A percentile compares a stretch with the other conserved stretches of the same genome.
Conservation (phyloP, 2,797 vertebrate species). For the Cyprinella venusta region DNA sequence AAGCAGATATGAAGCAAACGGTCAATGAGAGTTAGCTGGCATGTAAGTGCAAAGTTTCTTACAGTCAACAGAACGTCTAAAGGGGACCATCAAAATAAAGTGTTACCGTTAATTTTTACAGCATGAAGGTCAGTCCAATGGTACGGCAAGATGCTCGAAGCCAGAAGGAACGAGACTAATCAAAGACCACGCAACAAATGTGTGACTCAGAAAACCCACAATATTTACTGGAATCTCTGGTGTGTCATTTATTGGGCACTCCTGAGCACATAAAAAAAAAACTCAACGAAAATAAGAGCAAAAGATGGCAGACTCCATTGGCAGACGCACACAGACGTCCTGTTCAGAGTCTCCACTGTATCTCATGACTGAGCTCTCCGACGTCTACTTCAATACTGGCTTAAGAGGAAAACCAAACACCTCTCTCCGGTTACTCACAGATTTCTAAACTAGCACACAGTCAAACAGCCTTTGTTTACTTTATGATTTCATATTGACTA, state of each 20-base stretch:
- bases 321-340: slow-evolving; percentile 2
- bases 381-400: slow-evolving; percentile 8
- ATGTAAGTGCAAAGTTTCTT: background rate
- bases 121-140: background rate
- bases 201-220: slow-evolving; percentile 53
- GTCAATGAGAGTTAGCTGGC: background rate
- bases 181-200: background rate
- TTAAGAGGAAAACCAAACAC: slow-evolving; percentile 8
- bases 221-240: slow-evolving; percentile 2
- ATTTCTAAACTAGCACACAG: slow-evolving; percentile 3
- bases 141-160: background rate
- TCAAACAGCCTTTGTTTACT: background rate
- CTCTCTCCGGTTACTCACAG: no score
- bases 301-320: slow-evolving; percentile 8
- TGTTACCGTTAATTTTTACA: background rate
- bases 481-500: slow-evolving; percentile 34
- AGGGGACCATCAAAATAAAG: background rate
- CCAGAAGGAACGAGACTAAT: background rate
- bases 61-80: background rate
- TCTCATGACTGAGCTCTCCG: background rate
- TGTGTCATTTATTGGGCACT: background rate
- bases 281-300: slow-evolving; percentile 27
- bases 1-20: background rate
- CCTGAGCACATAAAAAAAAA: slow-evolving; percentile 44
- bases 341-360: background rate